phyloP scores from a whole-genome alignment of 2,113 vertebrate species.

The Pantherophis guttatus region DNA sequence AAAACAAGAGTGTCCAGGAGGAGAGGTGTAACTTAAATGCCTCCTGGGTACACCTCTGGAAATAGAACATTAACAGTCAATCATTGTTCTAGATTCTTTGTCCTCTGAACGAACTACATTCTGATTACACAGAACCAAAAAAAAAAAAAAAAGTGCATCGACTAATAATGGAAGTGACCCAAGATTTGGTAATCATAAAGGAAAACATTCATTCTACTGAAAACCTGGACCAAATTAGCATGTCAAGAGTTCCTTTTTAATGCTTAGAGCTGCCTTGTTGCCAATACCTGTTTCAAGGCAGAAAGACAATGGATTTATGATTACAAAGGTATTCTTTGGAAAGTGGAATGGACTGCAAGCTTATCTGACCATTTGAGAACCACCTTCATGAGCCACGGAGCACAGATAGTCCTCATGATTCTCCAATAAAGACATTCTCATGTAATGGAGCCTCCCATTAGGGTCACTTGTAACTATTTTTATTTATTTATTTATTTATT shows the following conservation, averaged over 20 bases:
- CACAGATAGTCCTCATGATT: not conserved
- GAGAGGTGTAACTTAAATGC: not conserved
- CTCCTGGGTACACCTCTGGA: not conserved
- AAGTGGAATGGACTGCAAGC: not conserved
- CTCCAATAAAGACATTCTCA: no score
- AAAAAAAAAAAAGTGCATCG: not conserved
- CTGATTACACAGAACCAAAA: slow-evolving; percentile 8
- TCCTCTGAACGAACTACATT: not conserved
- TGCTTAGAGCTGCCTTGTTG: not conserved
- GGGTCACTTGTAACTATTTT: not conserved
- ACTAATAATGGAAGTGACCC: not conserved
- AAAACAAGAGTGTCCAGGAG: not conserved
- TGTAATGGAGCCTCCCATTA: not conserved
- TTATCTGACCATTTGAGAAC: slow-evolving; percentile 2
- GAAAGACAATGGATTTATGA: not conserved
- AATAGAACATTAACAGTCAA: slow-evolving; percentile 27
- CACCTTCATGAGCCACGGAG: accelerated
- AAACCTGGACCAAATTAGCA: not conserved
- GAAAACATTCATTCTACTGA: not conserved
- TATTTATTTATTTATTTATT: no score
- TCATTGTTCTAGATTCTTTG: slow-evolving; percentile 22
- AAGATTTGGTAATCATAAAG: not conserved
- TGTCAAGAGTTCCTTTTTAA: not conserved
- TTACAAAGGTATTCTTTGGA: not conserved
- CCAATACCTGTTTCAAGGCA: not conserved